Conservation (phyloP, 1,140 invertebrate species). For the Tribolium castaneum region DNA sequence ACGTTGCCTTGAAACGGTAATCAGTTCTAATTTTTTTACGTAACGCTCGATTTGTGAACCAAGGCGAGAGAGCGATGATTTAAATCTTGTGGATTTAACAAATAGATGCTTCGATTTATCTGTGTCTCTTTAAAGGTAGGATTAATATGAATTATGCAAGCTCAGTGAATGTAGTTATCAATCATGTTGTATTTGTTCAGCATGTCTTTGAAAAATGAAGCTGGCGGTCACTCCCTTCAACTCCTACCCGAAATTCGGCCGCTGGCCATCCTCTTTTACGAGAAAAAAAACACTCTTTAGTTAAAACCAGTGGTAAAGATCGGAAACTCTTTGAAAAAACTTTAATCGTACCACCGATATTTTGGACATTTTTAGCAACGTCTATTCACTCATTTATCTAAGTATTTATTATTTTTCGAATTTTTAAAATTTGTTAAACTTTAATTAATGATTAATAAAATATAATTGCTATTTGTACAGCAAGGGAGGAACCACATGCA, state of each 20-base stretch:
- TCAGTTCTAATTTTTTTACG: not conserved
- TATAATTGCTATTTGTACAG: too few species aligned
- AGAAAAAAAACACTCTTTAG: not conserved
- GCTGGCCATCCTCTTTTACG: not conserved
- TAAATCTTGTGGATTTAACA: not conserved
- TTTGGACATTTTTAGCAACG: too few species aligned
- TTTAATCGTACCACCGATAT: too few species aligned
- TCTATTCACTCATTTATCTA: too few species aligned
- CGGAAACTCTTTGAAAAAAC: too few species aligned
- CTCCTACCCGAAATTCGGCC: not conserved
- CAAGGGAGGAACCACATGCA: too few species aligned
- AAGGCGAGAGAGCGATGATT: not conserved
- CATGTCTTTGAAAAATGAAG: not conserved
- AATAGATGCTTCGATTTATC: conserved; percentile 12
- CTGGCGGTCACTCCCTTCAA: not conserved
- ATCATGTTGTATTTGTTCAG: not conserved
- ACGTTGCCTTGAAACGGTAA: not conserved
- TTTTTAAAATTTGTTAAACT: too few species aligned
- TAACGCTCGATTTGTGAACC: conserved; percentile 15
- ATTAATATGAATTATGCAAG: not conserved
- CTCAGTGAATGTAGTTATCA: not conserved
- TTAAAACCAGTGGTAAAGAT: too few species aligned
- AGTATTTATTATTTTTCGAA: too few species aligned
- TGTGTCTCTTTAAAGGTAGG: not conserved
- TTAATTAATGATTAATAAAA: too few species aligned